phyloP scores from a whole-genome alignment of 2,888 invertebrate species.

The Acanthopleura granulata region DNA sequence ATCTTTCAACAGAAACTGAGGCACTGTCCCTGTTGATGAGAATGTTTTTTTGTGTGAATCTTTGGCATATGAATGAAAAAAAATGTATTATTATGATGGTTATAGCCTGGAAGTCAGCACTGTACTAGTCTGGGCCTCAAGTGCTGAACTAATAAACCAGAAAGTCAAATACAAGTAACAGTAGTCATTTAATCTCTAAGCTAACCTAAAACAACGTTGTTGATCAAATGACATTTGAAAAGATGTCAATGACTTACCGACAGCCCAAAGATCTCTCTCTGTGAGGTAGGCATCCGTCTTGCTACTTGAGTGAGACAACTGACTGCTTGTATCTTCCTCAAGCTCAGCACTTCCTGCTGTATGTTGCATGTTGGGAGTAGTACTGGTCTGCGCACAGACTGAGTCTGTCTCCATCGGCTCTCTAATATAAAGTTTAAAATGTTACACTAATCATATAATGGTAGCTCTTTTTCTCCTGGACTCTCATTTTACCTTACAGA shows the following conservation, averaged over 20 bases:
- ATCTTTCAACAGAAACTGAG: conserved; percentile 43
- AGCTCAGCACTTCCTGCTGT: conserved; percentile 22
- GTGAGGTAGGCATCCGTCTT: conserved; percentile 36
- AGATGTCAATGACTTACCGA: conserved; percentile 1
- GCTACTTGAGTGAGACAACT: conserved; percentile 37
- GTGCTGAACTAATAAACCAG: too few species aligned
- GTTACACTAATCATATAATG: too few species aligned
- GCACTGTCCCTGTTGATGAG: conserved; percentile 40
- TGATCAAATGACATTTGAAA: too few species aligned
- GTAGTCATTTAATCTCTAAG: too few species aligned
- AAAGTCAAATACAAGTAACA: too few species aligned
- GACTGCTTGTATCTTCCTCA: conserved; percentile 27
- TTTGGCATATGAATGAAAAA: background rate
- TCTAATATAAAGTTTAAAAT: too few species aligned
- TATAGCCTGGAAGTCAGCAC: too few species aligned
- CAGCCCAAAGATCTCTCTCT: conserved; percentile 38
- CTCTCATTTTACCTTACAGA: too few species aligned
- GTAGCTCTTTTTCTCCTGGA: too few species aligned
- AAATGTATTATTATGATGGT: too few species aligned
- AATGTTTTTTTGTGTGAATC: conserved; percentile 15
- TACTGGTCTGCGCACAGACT: background rate
- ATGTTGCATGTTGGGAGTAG: background rate
- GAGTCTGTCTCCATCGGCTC: background rate
- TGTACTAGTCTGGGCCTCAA: too few species aligned
- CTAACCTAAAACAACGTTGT: too few species aligned